Base-by-base conservation (phyloP, 2,797 vertebrate genomes). In the Periparus ater region DNA sequence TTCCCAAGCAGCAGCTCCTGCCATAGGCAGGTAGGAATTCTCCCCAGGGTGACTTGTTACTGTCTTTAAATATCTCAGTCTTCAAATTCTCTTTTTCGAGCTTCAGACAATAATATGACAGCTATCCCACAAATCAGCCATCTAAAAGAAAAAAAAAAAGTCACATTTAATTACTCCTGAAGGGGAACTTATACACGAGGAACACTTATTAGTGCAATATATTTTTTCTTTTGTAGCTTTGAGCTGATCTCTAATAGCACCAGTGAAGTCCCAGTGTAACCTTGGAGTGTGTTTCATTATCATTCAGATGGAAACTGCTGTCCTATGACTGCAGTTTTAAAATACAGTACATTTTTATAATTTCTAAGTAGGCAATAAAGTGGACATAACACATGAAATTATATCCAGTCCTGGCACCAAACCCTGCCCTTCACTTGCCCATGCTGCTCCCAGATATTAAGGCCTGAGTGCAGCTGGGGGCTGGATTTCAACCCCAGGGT, bases 131-230 rank as follows among this genome's bases (percentile, higher is more conserved):
- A 95, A 91, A 88, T 91, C 88, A 94, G 44, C 82, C 36, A 61
- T 63, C 68, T 93, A 48, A 92, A 85, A 80, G 25, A 83, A 93
- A 67, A 79, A 77, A 93, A 91, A 47, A 47, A 74, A 21, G 47
- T 85, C 91, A 58, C 45, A 84, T 97, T 97, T 97, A 96, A 97
- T 97, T 93, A 96, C 81, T 96, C 93, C 93, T 96, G 67, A 95
- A 89, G 91, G 83, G 76, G 84, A 96, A 88, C 91, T 95, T 95
- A 65, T 79, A 96, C 96, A 95, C 16, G 30, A 95, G 65, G 70
- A 96, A 53, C 82, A 80, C 83, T 97, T 97, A 96, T 97, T 98
- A 96, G 67, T 50, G 71, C 87, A 85, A 95, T 96, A 78, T 95
- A 93, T 96, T 96, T 97, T 92, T 95, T 53, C 76, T 93, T 83